Evolutionary conservation across 2,113 vertebrate species (phyloP).

Genomic region (Cyprinodon variegatus): DNA sequence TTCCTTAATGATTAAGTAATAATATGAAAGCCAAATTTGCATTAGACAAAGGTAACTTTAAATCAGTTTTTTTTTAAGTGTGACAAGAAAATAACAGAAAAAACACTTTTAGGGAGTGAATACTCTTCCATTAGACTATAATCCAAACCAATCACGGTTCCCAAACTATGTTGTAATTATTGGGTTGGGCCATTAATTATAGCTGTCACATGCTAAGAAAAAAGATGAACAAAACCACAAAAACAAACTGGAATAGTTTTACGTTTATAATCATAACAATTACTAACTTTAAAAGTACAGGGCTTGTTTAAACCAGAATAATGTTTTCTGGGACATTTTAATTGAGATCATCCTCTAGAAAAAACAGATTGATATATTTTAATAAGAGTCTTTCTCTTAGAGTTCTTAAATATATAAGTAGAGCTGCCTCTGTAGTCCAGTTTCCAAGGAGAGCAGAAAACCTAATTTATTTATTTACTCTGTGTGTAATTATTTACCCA

Average conservation of each 20-base stretch:
- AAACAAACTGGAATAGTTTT: not conserved
- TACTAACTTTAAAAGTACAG: not conserved
- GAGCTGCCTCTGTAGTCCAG: slow-evolving; percentile 26
- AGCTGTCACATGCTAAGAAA: not conserved
- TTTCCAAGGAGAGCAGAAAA: slow-evolving; percentile 58
- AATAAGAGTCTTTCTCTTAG: not conserved
- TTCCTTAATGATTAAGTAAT: too few relatives aligned
- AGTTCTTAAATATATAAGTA: slow-evolving; percentile 33
- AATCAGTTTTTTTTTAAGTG: too few relatives aligned
- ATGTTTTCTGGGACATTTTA: not conserved
- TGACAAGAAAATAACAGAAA: too few relatives aligned
- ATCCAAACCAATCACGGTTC: too few relatives aligned
- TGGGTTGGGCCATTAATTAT: too few relatives aligned
- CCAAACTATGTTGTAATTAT: too few relatives aligned
- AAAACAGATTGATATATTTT: not conserved
- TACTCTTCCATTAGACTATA: too few relatives aligned
- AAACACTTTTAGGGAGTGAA: too few relatives aligned
- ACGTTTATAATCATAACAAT: not conserved
- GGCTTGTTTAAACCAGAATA: not conserved
- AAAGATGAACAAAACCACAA: not conserved
- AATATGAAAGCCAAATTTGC: too few relatives aligned
- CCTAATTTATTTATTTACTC: slow-evolving; percentile 63
- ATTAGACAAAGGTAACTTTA: too few relatives aligned
- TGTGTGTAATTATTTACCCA: slow-evolving; percentile 79
- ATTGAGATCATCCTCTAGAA: not conserved